phyloP scores from a whole-genome alignment of 2,888 invertebrate genomes.

The Phymatocera aterrima region DNA sequence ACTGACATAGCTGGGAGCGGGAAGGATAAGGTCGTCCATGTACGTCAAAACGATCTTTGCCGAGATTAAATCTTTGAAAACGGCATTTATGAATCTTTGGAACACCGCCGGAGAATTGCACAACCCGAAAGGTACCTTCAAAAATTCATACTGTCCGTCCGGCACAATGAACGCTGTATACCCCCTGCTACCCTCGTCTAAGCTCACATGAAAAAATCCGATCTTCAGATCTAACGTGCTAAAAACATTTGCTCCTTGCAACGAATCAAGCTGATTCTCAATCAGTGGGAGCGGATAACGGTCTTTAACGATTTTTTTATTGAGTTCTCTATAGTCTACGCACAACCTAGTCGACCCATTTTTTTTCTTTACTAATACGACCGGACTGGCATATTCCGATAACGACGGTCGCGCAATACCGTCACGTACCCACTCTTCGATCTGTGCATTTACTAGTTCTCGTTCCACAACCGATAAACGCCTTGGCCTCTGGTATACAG shows the following conservation, averaged over 20 bases:
- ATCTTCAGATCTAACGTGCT: slow-evolving; percentile 56
- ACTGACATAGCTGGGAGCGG: too few species aligned
- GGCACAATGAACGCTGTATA: slow-evolving; percentile 66
- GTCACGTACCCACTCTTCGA: slow-evolving; percentile 62
- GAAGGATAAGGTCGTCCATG: slow-evolving; percentile 48
- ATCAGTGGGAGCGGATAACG: slow-evolving; percentile 53
- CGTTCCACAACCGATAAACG: slow-evolving; percentile 55
- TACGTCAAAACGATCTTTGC: too few species aligned
- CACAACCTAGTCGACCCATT: slow-evolving; percentile 61
- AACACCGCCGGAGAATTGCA: slow-evolving; percentile 47
- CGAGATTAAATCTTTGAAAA: slow-evolving; percentile 45
- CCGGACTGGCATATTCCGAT: slow-evolving; percentile 65
- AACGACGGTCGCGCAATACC: slow-evolving; percentile 62
- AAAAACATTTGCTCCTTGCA: slow-evolving; percentile 51
- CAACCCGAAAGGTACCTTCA: slow-evolving; percentile 56
- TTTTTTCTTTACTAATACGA: slow-evolving; percentile 62
- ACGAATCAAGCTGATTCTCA: slow-evolving; percentile 61
- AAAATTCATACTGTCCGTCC: slow-evolving; percentile 62
- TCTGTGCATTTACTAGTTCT: slow-evolving; percentile 60
- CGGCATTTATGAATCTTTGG: slow-evolving; percentile 40
- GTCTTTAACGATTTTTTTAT: slow-evolving; percentile 61
- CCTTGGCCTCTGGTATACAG: slow-evolving; percentile 58
- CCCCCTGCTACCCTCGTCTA: slow-evolving; percentile 56
- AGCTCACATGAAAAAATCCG: slow-evolving; percentile 66
- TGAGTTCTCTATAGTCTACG: slow-evolving; percentile 69